These are phyloP conservation scores for Andricus quercusramuli DNA, from an alignment of 2,888 invertebrate genomes.

Conservation along the genomic window DNA sequence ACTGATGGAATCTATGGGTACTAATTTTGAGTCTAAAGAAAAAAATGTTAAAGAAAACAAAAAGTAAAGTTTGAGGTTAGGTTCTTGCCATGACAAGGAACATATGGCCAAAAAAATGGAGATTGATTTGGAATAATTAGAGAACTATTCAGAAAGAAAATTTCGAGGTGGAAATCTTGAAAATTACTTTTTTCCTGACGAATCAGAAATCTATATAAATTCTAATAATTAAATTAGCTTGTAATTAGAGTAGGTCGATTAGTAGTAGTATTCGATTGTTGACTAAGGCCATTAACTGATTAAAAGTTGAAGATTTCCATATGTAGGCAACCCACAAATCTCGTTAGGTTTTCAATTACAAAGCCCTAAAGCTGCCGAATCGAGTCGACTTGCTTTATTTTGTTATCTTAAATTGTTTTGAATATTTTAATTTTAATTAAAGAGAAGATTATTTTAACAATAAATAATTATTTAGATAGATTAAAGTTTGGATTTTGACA, in stretches of 20 bases:
- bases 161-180: neutral
- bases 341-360: neutral
- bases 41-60: neutral
- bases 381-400: neutral
- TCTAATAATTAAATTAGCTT: slow-evolving; percentile 27
- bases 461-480: neutral
- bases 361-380: slow-evolving; percentile 3
- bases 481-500: neutral
- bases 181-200: neutral
- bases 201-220: neutral
- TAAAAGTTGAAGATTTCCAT: slow-evolving; percentile 48
- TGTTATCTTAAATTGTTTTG: neutral
- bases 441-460: neutral
- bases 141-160: neutral
- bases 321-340: slow-evolving; percentile 22
- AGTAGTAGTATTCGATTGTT: slow-evolving; percentile 53
- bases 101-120: neutral
- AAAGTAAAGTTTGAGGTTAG: neutral
- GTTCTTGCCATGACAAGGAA: neutral
- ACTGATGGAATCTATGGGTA: neutral
- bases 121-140: neutral
- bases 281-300: slow-evolving; percentile 54
- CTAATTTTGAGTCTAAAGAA: neutral
- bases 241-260: slow-evolving; percentile 50
- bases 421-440: neutral